A percentile compares a stretch with the other conserved stretches of the same genome.
Evolutionary conservation across 2,797 vertebrate genomes (phyloP).

Genomic region (Orestias chungarensis): DNA sequence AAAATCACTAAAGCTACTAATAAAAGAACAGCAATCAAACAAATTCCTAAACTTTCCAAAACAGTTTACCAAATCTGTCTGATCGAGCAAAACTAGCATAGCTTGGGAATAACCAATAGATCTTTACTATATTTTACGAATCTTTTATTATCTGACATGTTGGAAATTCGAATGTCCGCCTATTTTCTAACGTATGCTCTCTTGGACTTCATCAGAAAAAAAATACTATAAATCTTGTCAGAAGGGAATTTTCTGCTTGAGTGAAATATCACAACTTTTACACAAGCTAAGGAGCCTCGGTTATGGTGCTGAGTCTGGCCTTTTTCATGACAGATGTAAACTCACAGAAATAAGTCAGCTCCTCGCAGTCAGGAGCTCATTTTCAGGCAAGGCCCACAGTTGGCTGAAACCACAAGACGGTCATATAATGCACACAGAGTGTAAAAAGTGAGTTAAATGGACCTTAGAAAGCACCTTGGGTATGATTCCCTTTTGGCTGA

Average conservation of each 20-base stretch:
- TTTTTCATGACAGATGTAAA: slow-evolving; percentile 69
- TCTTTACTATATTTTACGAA: slow-evolving; percentile 10
- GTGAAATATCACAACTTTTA: slow-evolving; percentile 56
- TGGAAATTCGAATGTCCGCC: background rate
- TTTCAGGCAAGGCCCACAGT: slow-evolving; percentile 55
- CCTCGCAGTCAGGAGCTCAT: slow-evolving; percentile 52
- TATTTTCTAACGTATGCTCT: slow-evolving; percentile 18
- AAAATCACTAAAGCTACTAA: background rate
- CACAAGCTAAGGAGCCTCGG: slow-evolving; percentile 53
- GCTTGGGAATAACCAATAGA: background rate
- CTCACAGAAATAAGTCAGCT: slow-evolving; percentile 62
- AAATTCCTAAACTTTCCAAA: background rate
- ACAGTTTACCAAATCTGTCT: background rate
- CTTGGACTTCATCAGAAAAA: slow-evolving; percentile 14
- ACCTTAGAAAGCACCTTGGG: slow-evolving; percentile 67
- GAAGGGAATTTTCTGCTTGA: slow-evolving; percentile 45
- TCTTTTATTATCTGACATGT: slow-evolving; percentile 9
- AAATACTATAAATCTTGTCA: no score
- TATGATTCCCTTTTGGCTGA: slow-evolving; percentile 65
- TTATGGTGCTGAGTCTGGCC: slow-evolving; percentile 46
- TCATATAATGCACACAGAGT: slow-evolving; percentile 68
- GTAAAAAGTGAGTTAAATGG: slow-evolving; percentile 69
- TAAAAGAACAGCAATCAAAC: background rate
- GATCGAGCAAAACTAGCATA: slow-evolving; percentile 6
- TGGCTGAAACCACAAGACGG: slow-evolving; percentile 66